Evolutionary conservation across 2,888 invertebrate species (phyloP), one percentile per base, ranked within the genome.

Genomic region (Tupiocoris notatus): DNA sequence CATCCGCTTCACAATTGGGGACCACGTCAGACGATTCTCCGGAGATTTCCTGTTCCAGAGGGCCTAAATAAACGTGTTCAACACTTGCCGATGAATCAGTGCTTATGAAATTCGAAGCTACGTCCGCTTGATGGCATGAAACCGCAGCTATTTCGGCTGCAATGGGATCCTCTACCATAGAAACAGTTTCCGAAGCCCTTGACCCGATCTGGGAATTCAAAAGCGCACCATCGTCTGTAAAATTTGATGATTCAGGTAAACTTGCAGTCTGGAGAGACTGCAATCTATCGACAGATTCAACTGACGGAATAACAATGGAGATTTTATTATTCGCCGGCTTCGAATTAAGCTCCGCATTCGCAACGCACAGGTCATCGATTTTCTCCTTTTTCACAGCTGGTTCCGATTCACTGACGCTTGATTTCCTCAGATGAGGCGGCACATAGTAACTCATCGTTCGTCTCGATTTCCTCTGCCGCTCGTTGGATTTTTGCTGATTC

Each of bases 371-470:
- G 6, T 16, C 17, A 1, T 73, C 63, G 22, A 17, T 39, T 23
- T 62, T 73, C 54, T 73, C 73, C 18, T 70, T 70, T 17, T 70
- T 70, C 24, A 61, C 7, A 25, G 23, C 70, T 6, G 70, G 70
- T 20, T 73, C 73, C n/a, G 25, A 21, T 22, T 65, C 65, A 12
- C 39, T 39, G 3, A 21, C 3, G 9, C 25, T 56, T 18, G 20
- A 20, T 57, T 64, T 75, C 12, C 75, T 39, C 65, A 75, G 3
- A 57, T 64, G 75, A 22, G 75, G 75, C 3, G 75, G 75, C 21
- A 75, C 65, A 20, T 75, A 75, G 23, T 75, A 75, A 24, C 58
- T 65, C 1, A 65, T 65, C 1, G 58, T 65, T 65, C 23, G 57
- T 20, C 75, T 56, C 16, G 17, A 21, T 63, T 73, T 73, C 12